Percentiles rank a stretch among this genome's conserved stretches.
These are phyloP conservation scores for Wasmannia auropunctata DNA, from an alignment of 1,140 invertebrate genomes.

Conservation along the genomic window DNA sequence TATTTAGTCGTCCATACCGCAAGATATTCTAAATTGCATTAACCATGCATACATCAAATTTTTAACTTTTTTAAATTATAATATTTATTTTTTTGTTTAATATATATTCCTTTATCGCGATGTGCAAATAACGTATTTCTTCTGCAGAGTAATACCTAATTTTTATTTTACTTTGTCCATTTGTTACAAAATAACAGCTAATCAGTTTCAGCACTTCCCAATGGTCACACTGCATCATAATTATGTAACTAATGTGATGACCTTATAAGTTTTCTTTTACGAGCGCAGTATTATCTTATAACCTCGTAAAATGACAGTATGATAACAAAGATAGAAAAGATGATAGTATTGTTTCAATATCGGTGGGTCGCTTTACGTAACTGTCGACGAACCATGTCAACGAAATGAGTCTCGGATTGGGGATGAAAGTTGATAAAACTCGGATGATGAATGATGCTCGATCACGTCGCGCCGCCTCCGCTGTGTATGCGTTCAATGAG, in stretches of 20 bases:
- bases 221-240: neutral
- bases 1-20: no score
- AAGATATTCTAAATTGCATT: no score
- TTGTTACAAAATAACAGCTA: no score
- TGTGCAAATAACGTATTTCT: no score
- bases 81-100: no score
- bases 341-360: slow-evolving; percentile 17
- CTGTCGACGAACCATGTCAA: slow-evolving; percentile 5
- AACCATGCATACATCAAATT: no score
- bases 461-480: slow-evolving; percentile 8
- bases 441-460: slow-evolving; percentile 54
- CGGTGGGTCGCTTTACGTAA: neutral
- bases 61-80: no score
- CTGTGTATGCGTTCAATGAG: neutral
- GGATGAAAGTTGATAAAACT: slow-evolving; percentile 41
- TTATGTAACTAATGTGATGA: neutral
- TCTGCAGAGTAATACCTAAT: no score
- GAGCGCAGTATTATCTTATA: neutral
- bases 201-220: neutral
- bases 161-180: no score
- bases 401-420: slow-evolving; percentile 8
- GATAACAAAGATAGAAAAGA: neutral
- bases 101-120: no score
- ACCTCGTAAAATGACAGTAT: neutral
- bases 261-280: neutral